Evolutionary conservation across 2,888 invertebrate genomes (phyloP), one percentile per base, ranked within the genome.

Genomic region (Erebia aethiops): DNA sequence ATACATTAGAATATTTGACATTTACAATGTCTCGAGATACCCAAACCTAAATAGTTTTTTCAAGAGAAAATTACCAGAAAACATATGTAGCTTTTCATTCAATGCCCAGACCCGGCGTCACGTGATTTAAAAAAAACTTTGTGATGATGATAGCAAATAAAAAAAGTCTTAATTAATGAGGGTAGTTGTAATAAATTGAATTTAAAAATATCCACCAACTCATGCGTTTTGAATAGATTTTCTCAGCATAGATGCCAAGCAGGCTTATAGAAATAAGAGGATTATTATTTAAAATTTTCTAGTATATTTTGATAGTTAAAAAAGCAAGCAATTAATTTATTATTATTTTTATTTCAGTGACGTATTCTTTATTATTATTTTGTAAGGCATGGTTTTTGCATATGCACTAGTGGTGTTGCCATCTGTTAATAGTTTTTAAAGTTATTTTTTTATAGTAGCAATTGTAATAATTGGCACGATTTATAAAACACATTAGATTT

Each of bases 381-480:
- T 18, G 18, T 56, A 56, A 66, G 41, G 56, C 56, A 56, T 66
- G 65, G 18, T 41, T 65, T 54, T 16, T 54, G 54, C 54, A 41
- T 66, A 41, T 16, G 61, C 61, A 62, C 49, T 62, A 62, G 62
- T 21, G 62, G 16, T 56, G n/a, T 61, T 69, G 64, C 71, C 69
- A 69, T 69, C 69, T 69, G 69, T 68, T 69, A 54, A 64, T 61
- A 60, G 41, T 16, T 11, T 54, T 49, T 2, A 35, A 46, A 2
- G 43, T n/a, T 46, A 18, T 8, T 21, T n/a, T 43, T 14, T 13
- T 62, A 26, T 62, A 13, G 62, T 49, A 62, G 62, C 13, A 16
- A n/a, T 61, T 18, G 43, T 21, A 21, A 35, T 1, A 21, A 46
- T 61, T 41, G 16, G 41, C 10, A 9, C 14, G 16, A 41, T 60